Conservation (phyloP, 2,113 vertebrate genomes). For the Empidonax traillii region DNA sequence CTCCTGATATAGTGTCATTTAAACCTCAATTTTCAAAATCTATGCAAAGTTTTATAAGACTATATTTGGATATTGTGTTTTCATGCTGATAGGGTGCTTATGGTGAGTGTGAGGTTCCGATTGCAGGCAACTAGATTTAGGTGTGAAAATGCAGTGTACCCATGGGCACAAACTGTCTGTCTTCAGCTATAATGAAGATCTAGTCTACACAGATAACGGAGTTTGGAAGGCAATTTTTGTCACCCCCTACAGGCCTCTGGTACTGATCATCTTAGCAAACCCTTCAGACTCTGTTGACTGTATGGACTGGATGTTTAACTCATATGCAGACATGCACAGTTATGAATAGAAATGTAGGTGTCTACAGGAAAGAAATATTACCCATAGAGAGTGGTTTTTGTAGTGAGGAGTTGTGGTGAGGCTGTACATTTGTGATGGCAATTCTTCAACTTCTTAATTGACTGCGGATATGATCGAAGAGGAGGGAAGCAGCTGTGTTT, state of each 20-base stretch:
- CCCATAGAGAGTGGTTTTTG: background rate
- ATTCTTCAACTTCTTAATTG: background rate
- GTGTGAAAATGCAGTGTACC: background rate
- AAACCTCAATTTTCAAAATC: background rate
- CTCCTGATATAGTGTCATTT: background rate
- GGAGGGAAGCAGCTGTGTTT: background rate
- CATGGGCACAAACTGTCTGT: background rate
- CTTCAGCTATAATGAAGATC: background rate
- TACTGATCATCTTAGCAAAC: background rate
- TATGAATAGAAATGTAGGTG: background rate
- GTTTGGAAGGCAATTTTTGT: background rate
- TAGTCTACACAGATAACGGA: background rate
- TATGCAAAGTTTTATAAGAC: background rate
- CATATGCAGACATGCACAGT: background rate
- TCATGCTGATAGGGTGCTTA: background rate
- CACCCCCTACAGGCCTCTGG: background rate
- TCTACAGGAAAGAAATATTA: background rate
- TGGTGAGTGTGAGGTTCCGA: background rate
- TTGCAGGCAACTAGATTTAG: background rate
- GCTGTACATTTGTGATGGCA: background rate
- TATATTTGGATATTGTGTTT: background rate
- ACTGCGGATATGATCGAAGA: rapidly evolving
- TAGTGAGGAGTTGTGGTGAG: background rate
- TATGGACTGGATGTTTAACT: background rate
- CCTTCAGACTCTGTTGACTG: background rate